Evolutionary conservation across 2,113 vertebrate genomes (phyloP), one percentile per base, ranked within the genome.

Genomic region (Xerus inauris): DNA sequence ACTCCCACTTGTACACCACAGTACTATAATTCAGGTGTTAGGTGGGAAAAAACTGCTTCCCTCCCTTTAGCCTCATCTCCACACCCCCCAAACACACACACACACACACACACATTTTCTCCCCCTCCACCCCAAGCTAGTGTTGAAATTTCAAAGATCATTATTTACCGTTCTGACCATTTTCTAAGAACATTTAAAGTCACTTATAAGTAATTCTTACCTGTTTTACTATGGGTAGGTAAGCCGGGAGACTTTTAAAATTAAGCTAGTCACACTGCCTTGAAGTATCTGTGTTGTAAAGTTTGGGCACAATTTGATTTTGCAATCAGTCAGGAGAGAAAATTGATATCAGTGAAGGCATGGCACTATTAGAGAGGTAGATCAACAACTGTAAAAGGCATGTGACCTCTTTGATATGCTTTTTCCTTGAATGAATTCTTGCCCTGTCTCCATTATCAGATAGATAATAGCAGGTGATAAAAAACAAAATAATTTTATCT

Each of bases 401-500:
- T 47, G 17, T 51, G 32, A 82, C 30, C 9, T 65, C 30, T 65
- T 32, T 65, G 30, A 32, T 65, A 62, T 62, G 24, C 59, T 32
- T 65, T 32, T 57, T 30, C 28, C 16, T 40, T 1, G 67, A 45
- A 89, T 75, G 51, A 59, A 84, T 89, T 28, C 12, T 14, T 79
- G 51, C 2, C 1, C 40, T 65, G 35, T 79, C 49, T 54, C 47
- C 38, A 26, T 71, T 75, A 65, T 71, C 20, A 6, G 8, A 38
- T 30, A 69, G 30, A 51, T 87, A 71, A 64, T 83, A 42, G 89
- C 35, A 91, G 62, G 4, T 59, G 26, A 87, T 45, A 84, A 54
- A 76, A 82, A 86, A 51, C 16, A 91, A 90, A 95, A 57, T 30
- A 67, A 26, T 42, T 91, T 94, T 54, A 73, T n/a, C 20, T 67